Base-by-base conservation (phyloP, 2,113 vertebrate genomes). In the Scalopus aquaticus region DNA sequence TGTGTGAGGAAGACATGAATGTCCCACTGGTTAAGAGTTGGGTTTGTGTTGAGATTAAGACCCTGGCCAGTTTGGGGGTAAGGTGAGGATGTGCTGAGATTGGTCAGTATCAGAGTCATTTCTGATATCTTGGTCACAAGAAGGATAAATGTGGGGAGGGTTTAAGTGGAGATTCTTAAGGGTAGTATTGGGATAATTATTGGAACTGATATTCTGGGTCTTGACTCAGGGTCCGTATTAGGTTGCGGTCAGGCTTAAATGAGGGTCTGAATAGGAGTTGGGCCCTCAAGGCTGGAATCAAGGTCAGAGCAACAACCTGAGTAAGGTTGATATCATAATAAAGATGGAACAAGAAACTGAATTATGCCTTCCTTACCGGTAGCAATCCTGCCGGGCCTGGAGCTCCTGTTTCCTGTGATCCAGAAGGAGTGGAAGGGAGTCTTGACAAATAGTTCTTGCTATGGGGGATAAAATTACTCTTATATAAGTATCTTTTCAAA, bases 371-470 rank as follows among this genome's bases (percentile, higher is more conserved):
- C 30, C 96, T 97, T 65, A 97, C 98, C 97, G 81, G 37, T 97
- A 98, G 81, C 94, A 94, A 35, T 96, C 80, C 8, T 97, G 97
- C 9, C 96, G 79, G 6, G 90, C 91, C 67, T 65, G 95, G 46
- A 98, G 90, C 35, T 98, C 97, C 51, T 86, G 91, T 32, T 69
- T 93, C 44, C 97, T 95, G 85, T 97, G 98, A 24, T 97, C 95
- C 97, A 97, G 60, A 28, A 98, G 97, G 26, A 97, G 64, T 4
- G 97, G 95, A 5, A 94, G 85, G 12, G 83, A 92, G 17, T 95
- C 97, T 62, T 98, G 97, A 44, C 97, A 97, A 58, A 97, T 83
- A 24, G 94, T 97, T 90, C 90, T 98, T 15, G 96, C 98, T 97
- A 91, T 51, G 37, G 58, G 44, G 46, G 77, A 82, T 81, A 62